Percentiles rank a stretch among this genome's conserved stretches.
Conservation (phyloP, 2,113 vertebrate species). For the Phainopepla nitens region DNA sequence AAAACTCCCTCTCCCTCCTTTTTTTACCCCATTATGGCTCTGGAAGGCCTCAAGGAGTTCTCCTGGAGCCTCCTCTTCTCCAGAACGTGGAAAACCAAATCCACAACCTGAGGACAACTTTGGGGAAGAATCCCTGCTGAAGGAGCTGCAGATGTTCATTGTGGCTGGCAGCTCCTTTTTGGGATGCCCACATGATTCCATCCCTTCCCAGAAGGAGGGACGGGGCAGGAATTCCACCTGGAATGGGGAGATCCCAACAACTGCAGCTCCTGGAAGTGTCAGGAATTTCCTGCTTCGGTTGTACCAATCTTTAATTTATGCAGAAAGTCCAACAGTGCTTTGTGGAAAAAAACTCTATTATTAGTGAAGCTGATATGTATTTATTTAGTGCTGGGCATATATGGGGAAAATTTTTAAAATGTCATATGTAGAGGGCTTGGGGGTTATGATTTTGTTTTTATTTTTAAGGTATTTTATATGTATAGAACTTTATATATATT, state of each 20-base stretch:
- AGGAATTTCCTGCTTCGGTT: not conserved
- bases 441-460: too few relatives aligned
- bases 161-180: not conserved
- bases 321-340: not conserved
- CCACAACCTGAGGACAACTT: not conserved
- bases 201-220: not conserved
- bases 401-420: too few relatives aligned
- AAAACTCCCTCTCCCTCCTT: not conserved
- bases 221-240: fast-evolving
- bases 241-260: not conserved
- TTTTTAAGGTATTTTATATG: too few relatives aligned
- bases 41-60: not conserved
- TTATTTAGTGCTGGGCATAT: too few relatives aligned
- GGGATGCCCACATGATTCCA: not conserved
- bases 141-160: not conserved
- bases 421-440: too few relatives aligned
- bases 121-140: not conserved
- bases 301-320: not conserved
- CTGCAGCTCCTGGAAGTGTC: not conserved
- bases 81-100: not conserved
- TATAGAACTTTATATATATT: too few relatives aligned
- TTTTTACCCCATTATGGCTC: not conserved
- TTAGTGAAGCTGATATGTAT: too few relatives aligned
- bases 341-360: too few relatives aligned
- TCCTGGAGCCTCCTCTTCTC: not conserved